Conservation (phyloP, 2,797 vertebrate species). For the Neosilurus hyrtlii region DNA sequence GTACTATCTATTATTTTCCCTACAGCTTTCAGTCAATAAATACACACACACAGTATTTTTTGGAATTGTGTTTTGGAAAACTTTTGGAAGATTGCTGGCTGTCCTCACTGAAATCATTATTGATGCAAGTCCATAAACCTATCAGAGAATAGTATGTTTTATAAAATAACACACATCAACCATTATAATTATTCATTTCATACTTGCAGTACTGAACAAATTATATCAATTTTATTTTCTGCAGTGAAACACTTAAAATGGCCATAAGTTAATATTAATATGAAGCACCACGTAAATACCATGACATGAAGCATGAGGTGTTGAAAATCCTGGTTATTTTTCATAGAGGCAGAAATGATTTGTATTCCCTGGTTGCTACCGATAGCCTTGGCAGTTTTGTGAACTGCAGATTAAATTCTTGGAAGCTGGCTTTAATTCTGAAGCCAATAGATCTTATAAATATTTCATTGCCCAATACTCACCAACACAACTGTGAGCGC, state of each 20-base stretch:
- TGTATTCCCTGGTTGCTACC: conserved; percentile 52
- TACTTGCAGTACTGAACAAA: background rate
- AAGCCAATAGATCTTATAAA: conserved; percentile 57
- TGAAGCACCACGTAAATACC: conserved; percentile 51
- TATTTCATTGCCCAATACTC: conserved; percentile 52
- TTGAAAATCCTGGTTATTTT: conserved; percentile 40
- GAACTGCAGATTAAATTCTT: conserved; percentile 55
- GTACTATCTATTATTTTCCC: background rate
- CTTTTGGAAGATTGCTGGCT: background rate
- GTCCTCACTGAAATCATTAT: background rate
- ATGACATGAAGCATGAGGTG: conserved; percentile 28
- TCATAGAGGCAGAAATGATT: conserved; percentile 49
- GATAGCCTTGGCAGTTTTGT: conserved; percentile 49
- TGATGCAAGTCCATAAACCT: background rate
- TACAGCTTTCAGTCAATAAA: background rate
- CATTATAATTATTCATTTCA: background rate
- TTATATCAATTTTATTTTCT: background rate
- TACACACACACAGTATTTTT: background rate
- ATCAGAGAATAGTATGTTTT: background rate
- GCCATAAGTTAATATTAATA: conserved; percentile 39
- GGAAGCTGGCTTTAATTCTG: conserved; percentile 56
- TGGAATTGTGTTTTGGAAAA: background rate
- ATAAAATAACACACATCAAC: background rate
- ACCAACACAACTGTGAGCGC: conserved; percentile 37
- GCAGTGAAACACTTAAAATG: background rate